Evolutionary conservation across 1,140 invertebrate species (phyloP), one percentile per base, ranked within the genome.

Genomic region (Aporrectodea caliginosa): DNA sequence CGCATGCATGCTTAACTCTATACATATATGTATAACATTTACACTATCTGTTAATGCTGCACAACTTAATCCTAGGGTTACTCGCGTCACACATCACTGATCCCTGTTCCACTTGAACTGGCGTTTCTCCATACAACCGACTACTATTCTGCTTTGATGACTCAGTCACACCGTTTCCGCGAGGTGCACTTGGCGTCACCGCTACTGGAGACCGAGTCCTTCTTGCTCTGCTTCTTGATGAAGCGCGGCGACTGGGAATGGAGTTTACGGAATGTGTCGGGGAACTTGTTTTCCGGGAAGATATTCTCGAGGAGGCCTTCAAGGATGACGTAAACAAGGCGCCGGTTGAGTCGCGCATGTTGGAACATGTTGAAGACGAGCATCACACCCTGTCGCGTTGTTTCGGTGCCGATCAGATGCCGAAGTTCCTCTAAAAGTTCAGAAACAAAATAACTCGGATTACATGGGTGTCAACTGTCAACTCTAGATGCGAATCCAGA

Each of bases 401-500:
- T 95, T 84, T 97, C 94, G 81, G 93, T 94, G 0, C 96, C 96
- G 81, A 98, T 93, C 82, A 98, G 93, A 86, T 95, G 94, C 84
- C 94, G 93, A 75, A 98, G 88, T 88, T 98, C 95, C 89, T 97
- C 95, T 91, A 90, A 84, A n/a, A n/a, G n/a, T n/a, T n/a, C n/a
- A n/a, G n/a, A n/a, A n/a, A n/a, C n/a, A n/a, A n/a, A n/a, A n/a
- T n/a, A n/a, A n/a, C n/a, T n/a, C n/a, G n/a, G n/a, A n/a, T n/a
- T n/a, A n/a, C n/a, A n/a, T n/a, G n/a, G n/a, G n/a, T n/a, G n/a
- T n/a, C n/a, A n/a, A n/a, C n/a, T n/a, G n/a, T n/a, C n/a, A n/a
- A n/a, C n/a, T n/a, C n/a, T n/a, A n/a, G n/a, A n/a, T n/a, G n/a
- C n/a, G n/a, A n/a, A n/a, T n/a, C n/a, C n/a, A n/a, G n/a, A n/a